These are phyloP conservation scores for Stichodactyla mertensii DNA, from an alignment of 64 coral and sea anemone species.

Conservation along the genomic window DNA sequence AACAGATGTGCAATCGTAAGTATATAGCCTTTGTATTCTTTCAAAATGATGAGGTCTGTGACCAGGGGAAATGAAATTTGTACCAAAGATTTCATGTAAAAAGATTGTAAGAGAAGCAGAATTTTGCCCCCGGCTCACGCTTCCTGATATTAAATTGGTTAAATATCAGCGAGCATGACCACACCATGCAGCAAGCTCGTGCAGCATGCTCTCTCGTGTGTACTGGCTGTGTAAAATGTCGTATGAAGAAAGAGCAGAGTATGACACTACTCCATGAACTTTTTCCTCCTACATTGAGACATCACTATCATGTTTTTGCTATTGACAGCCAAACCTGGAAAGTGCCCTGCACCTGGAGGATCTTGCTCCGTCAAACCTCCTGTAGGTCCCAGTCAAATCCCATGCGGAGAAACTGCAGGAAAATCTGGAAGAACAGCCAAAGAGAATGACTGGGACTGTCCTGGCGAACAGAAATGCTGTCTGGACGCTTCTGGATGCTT, in stretches of 20 bases:
- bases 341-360: slow-evolving; percentile 2
- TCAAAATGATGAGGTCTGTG: not conserved
- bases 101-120: too few species aligned
- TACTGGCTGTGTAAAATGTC: too few species aligned
- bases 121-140: too few species aligned
- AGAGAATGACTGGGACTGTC: slow-evolving; percentile 40
- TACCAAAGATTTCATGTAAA: too few species aligned
- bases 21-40: not conserved
- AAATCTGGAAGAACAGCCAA: not conserved
- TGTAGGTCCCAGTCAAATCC: not conserved
- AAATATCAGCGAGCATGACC: too few species aligned
- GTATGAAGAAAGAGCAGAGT: too few species aligned
- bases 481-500: slow-evolving; percentile 31
- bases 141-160: too few species aligned
- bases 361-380: not conserved
- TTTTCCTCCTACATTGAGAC: not conserved
- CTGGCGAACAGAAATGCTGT: slow-evolving; percentile 45
- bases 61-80: too few species aligned
- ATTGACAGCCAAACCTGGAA: slow-evolving; percentile 43
- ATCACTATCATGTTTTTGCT: too few species aligned
- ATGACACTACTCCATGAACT: not conserved
- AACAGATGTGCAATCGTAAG: slow-evolving; percentile 11
- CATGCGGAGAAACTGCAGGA: slow-evolving; percentile 7
- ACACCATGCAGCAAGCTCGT: too few species aligned
- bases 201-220: too few species aligned